These are phyloP conservation scores for Ametastegia equiseti DNA, from an alignment of 2,888 invertebrate species.

Conservation along the genomic window DNA sequence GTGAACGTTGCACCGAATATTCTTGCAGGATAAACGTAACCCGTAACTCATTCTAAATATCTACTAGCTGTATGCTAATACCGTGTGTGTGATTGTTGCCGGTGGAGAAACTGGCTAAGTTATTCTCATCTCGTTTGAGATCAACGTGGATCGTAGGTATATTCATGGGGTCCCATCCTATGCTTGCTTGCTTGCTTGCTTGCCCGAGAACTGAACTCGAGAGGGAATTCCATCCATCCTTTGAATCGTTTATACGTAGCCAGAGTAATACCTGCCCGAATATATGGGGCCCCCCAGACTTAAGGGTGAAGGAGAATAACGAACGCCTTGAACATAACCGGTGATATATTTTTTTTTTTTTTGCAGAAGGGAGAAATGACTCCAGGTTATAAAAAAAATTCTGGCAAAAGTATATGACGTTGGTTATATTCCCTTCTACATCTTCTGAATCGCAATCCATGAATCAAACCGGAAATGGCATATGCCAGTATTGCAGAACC, in stretches of 20 bases:
- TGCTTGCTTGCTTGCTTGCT: no score
- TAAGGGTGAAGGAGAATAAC: constrained; percentile 5
- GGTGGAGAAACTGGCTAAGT: constrained; percentile 66
- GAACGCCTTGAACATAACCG: neutral
- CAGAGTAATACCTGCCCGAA: no score
- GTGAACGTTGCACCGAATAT: constrained; percentile 57
- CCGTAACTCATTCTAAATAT: constrained; percentile 72
- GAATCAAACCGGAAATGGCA: neutral
- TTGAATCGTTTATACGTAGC: constrained; percentile 1
- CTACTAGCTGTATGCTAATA: constrained; percentile 71
- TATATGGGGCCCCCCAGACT: neutral
- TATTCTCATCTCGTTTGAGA: constrained; percentile 57
- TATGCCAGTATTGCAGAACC: neutral
- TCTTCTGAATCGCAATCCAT: no score
- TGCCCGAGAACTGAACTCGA: no score
- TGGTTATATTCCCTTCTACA: no score
- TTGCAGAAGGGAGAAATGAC: neutral
- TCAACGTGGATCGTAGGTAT: neutral
- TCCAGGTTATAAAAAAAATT: neutral
- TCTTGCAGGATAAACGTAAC: constrained; percentile 63
- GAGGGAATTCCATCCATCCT: no score
- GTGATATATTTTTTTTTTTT: no score
- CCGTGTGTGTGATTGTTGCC: constrained; percentile 59
- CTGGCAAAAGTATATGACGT: neutral
- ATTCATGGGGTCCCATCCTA: no score